Conservation (phyloP, 2,113 vertebrate genomes). For the Chloropsis cyanopogon region DNA sequence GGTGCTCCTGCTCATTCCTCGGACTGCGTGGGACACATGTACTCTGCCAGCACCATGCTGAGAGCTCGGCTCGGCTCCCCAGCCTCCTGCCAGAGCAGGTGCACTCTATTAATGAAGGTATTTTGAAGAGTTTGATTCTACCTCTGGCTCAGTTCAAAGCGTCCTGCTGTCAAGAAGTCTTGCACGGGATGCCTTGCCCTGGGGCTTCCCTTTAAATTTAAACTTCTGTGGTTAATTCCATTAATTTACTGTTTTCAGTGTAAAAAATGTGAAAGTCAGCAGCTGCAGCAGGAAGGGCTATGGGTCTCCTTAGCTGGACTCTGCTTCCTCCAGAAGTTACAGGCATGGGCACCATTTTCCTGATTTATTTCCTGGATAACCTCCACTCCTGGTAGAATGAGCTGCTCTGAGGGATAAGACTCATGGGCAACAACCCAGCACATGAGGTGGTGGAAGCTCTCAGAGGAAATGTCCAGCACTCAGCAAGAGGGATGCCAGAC, state of each 20-base stretch:
- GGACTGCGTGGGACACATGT: background rate
- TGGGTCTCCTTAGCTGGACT: background rate
- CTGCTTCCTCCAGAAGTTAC: background rate
- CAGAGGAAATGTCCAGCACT: background rate
- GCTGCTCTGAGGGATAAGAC: rapidly evolving
- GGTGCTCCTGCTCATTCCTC: background rate
- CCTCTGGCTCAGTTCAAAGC: background rate
- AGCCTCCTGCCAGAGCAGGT: background rate
- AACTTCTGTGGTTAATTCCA: background rate
- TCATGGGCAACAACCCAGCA: background rate
- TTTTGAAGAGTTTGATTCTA: background rate
- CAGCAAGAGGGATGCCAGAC: background rate
- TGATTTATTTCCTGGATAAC: background rate
- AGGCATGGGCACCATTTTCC: background rate
- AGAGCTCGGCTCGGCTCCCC: background rate
- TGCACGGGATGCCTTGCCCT: background rate
- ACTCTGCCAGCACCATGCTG: background rate
- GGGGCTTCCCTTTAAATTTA: background rate
- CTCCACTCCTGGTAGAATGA: background rate
- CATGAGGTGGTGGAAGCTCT: background rate
- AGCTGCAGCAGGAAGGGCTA: background rate
- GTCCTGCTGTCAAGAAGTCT: background rate
- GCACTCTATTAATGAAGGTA: background rate
- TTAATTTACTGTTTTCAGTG: background rate
- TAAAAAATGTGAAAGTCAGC: background rate